A percentile compares a stretch with the other conserved stretches of the same genome.
Evolutionary conservation across 2,797 vertebrate genomes (phyloP).

Genomic region (Cyclura pinguis): DNA sequence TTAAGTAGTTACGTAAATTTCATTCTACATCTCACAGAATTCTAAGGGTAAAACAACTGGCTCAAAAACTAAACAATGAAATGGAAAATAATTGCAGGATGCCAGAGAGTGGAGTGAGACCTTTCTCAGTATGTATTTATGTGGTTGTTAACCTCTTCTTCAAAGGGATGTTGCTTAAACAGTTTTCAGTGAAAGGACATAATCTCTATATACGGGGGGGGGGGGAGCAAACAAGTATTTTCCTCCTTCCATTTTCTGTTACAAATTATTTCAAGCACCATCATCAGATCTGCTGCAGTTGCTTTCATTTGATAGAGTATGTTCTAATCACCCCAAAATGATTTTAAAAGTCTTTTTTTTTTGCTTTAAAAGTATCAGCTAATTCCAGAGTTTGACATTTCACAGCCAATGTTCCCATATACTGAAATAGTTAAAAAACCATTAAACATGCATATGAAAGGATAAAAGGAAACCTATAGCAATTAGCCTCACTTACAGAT

Average conservation of each 20-base stretch:
- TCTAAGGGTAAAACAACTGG: neutral
- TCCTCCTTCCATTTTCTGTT: neutral
- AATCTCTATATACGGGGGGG: neutral
- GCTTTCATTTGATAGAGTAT: neutral
- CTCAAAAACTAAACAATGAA: neutral
- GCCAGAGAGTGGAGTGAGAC: no score
- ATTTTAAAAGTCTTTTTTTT: neutral
- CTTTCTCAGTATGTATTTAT: neutral
- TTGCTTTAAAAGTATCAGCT: neutral
- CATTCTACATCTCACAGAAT: neutral
- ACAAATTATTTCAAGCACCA: neutral
- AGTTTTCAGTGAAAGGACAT: neutral
- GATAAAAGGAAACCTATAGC: neutral
- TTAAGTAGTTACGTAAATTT: neutral
- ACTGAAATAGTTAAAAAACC: neutral
- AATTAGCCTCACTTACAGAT: no score
- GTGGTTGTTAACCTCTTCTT: neutral
- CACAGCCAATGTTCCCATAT: neutral
- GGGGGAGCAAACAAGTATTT: neutral
- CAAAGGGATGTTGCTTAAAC: neutral
- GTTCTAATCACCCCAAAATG: neutral
- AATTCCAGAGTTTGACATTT: neutral
- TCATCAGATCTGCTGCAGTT: neutral
- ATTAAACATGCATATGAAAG: neutral
- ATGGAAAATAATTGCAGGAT: neutral